A percentile compares a stretch with the other conserved stretches of the same genome.
phyloP scores from a whole-genome alignment of 2,113 vertebrate species.

The Arizona elegans region DNA sequence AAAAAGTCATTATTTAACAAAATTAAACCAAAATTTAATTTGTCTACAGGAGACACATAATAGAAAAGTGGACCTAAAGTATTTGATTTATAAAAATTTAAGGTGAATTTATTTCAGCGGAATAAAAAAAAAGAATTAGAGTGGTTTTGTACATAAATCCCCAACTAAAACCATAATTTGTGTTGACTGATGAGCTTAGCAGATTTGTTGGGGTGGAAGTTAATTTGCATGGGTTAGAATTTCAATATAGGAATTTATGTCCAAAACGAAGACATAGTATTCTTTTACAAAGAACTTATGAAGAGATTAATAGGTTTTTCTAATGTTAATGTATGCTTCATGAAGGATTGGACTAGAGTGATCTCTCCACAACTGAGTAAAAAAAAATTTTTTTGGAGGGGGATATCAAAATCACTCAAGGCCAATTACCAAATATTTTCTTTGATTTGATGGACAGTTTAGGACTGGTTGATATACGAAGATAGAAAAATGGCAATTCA shows the following conservation, averaged over 20 bases:
- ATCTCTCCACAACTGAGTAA: background rate
- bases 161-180: too few relatives aligned
- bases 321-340: background rate
- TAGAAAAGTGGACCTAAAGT: too few relatives aligned
- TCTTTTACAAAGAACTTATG: background rate
- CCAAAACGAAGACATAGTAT: background rate
- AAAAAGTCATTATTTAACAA: too few relatives aligned
- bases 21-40: too few relatives aligned
- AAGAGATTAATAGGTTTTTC: background rate
- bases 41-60: too few relatives aligned
- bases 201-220: too few relatives aligned
- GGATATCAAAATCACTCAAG: background rate
- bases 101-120: too few relatives aligned
- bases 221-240: background rate
- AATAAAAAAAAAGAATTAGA: too few relatives aligned
- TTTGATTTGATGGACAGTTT: background rate
- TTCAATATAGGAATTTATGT: background rate
- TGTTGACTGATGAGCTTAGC: too few relatives aligned
- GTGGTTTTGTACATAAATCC: too few relatives aligned
- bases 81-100: too few relatives aligned
- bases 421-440: background rate
- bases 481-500: background rate
- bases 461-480: background rate
- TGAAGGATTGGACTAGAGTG: background rate
- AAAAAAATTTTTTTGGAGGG: fast-evolving